These are phyloP conservation scores for Sorex fumeus DNA, from an alignment of 2,113 vertebrate genomes.

Conservation along the genomic window DNA sequence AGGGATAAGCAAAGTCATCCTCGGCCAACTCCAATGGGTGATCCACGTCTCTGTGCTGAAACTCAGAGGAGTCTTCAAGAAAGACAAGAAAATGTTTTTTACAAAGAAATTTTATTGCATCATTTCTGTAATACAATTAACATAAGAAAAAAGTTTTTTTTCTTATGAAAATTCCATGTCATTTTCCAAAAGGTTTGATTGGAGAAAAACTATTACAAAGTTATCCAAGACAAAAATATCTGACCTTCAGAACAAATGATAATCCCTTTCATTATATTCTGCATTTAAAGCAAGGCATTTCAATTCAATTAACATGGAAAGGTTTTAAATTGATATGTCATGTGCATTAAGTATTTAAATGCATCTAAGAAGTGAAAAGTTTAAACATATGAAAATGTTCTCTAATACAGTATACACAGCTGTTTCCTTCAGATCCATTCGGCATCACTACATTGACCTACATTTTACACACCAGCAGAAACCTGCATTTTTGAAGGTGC, in stretches of 20 bases:
- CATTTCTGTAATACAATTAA: conserved; percentile 87
- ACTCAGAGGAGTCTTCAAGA: conserved; percentile 30
- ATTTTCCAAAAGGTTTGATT: conserved; percentile 87
- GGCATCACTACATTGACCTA: conserved; percentile 39
- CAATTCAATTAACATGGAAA: conserved; percentile 81
- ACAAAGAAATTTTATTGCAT: conserved; percentile 89
- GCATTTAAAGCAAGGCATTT: conserved; percentile 80
- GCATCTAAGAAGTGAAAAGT: conserved; percentile 84
- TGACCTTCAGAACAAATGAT: conserved; percentile 74
- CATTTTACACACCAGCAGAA: conserved; percentile 76
- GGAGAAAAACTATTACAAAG: conserved; percentile 88
- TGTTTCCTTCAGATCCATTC: conserved; percentile 73
- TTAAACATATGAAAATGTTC: conserved; percentile 80
- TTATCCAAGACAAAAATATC: conserved; percentile 84
- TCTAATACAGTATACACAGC: conserved; percentile 65
- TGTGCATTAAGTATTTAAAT: conserved; percentile 83
- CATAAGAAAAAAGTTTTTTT: conserved; percentile 87
- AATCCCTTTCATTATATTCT: conserved; percentile 53
- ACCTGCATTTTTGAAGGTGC: conserved; percentile 72
- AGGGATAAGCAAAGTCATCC: conserved; percentile 37
- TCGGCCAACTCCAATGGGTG: neutral
- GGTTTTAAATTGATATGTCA: conserved; percentile 71
- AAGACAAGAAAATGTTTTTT: conserved; percentile 73
- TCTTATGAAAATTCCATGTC: conserved; percentile 84
- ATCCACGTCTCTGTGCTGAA: neutral